Conservation (phyloP, 2,797 vertebrate genomes). For the Galaxias olidus region DNA sequence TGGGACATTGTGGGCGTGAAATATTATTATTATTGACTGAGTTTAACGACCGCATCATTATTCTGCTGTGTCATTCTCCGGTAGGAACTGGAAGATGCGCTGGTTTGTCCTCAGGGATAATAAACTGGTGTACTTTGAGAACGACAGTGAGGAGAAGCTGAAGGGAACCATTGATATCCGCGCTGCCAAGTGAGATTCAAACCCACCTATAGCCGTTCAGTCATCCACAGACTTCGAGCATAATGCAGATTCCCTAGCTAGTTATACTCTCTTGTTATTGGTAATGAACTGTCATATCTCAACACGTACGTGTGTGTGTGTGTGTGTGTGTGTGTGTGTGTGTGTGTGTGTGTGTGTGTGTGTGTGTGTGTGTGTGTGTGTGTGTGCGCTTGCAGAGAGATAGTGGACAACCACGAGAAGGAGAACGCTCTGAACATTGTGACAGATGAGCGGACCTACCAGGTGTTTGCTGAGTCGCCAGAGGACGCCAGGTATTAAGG, state of each 20-base stretch:
- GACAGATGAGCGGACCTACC: constrained; percentile 89
- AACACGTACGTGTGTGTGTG: not conserved
- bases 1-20: no score
- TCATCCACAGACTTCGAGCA: not conserved
- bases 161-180: constrained; percentile 91
- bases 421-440: constrained; percentile 92
- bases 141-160: constrained; percentile 90
- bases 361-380: not conserved
- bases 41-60: not conserved
- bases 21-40: no score
- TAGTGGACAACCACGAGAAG: constrained; percentile 92
- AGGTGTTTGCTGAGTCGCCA: constrained; percentile 92
- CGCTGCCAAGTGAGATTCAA: constrained; percentile 81
- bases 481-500: constrained; percentile 88
- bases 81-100: constrained; percentile 92
- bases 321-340: not conserved
- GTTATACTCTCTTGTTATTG: no score
- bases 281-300: no score
- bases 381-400: constrained; percentile 74
- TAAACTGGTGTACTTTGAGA: constrained; percentile 93
- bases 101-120: constrained; percentile 91
- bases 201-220: not conserved
- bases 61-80: constrained; percentile 2
- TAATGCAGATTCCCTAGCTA: not conserved
- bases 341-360: not conserved